Evolutionary conservation across 2,113 vertebrate species (phyloP), one percentile per base, ranked within the genome.

Genomic region (Microtus oregoni): DNA sequence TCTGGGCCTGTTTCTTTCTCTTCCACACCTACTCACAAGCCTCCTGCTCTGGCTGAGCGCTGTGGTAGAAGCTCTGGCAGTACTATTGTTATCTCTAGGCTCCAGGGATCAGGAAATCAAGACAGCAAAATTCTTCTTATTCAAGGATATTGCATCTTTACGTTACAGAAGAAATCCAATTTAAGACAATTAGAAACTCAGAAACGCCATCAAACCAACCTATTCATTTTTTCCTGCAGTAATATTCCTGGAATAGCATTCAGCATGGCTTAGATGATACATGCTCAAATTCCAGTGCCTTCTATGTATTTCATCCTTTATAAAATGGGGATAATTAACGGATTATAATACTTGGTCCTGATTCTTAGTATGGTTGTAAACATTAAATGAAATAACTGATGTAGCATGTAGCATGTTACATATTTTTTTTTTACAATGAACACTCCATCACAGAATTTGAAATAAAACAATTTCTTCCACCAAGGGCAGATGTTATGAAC

Each of bases 391-490:
- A 47, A 75, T 68, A 85, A 89, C 58, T 13, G 28, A 55, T 94
- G 26, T 76, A 72, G 7, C 87, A 63, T 94, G 26, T 76, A 72
- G 7, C 87, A 20, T 76, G 44, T 88, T 94, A 44, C 70, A 14
- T 83, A 0, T 44, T 20, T 55, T 55, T 55, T 55, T 55, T 96
- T 65, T 86, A 79, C 92, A 52, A 82, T 77, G 58, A 94, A 61
- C 20, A 91, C 55, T 90, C 38, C 1, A 76, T 72, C 30, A 50
- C 30, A 88, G 41, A 47, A 86, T 93, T 87, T 92, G 70, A 91
- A 97, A 67, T 91, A 93, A 76, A 86, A n/a, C 73, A 89, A 85
- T 90, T 93, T 55, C 65, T 95, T 89, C 44, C 55, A 70, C 68
- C 32, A 30, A 92, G 91, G 52, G 38, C 38, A 96, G 95, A 87